Percentiles rank a stretch among this genome's conserved stretches.
These are phyloP conservation scores for Typhlichthys subterraneus DNA, from an alignment of 2,797 vertebrate genomes.

Conservation along the genomic window DNA sequence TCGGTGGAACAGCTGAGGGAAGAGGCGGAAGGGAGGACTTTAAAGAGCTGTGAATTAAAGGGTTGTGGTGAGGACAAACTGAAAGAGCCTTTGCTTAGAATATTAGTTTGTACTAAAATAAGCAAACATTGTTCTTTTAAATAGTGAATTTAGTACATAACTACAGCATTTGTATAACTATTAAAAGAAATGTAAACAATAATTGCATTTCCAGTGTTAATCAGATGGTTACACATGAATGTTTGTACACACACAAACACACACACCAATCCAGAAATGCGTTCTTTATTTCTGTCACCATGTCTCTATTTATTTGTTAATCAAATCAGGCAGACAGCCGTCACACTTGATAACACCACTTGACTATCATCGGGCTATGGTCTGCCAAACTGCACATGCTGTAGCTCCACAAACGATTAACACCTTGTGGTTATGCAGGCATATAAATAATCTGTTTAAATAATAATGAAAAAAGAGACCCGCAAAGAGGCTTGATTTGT, in stretches of 20 bases:
- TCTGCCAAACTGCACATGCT: conserved; percentile 11
- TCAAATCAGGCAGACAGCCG: conserved; percentile 46
- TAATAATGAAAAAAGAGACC: conserved; percentile 17
- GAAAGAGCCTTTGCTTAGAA: conserved; percentile 13
- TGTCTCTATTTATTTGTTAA: conserved; percentile 45
- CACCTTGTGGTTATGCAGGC: conserved; percentile 16
- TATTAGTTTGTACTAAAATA: neutral
- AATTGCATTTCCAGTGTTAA: neutral
- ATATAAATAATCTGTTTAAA: conserved; percentile 49
- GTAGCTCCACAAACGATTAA: conserved; percentile 19
- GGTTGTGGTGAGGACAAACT: conserved; percentile 29
- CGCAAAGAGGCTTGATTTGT: conserved; percentile 42
- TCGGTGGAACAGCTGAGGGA: conserved; percentile 78
- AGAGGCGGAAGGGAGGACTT: conserved; percentile 53
- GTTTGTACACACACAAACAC: conserved; percentile 8
- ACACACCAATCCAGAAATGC: conserved; percentile 37
- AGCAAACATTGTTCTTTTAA: neutral
- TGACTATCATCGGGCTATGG: conserved; percentile 10
- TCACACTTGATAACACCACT: conserved; percentile 26
- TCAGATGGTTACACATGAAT: conserved; percentile 4
- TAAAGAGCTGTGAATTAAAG: conserved; percentile 34
- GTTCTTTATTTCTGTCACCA: conserved; percentile 27
- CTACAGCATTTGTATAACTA: neutral
- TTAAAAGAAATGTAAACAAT: neutral
- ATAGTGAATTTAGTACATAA: neutral